Evolutionary conservation across 2,888 invertebrate genomes (phyloP), one percentile per base, ranked within the genome.

Genomic region (Melanophora roralis): DNA sequence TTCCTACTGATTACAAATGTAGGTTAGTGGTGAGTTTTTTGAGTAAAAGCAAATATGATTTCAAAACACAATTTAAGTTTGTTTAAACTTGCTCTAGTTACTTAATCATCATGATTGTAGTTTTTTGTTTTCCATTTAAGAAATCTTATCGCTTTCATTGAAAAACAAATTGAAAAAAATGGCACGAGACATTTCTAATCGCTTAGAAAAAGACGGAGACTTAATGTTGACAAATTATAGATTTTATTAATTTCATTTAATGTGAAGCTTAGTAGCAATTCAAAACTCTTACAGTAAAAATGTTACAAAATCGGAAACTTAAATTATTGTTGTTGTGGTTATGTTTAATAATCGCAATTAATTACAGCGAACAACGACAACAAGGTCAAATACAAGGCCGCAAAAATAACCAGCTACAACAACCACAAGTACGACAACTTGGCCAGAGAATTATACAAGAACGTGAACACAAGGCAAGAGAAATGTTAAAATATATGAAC

Each of bases 401-500:
- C 11, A 21, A 47, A 57, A 55, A 57, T 55, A 23, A 23, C 11
- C 76, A 38, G 14, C 49, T 49, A 23, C 47, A 40, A 69, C 73
- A 72, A 38, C 64, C 47, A 27, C 73, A 65, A 59, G 36, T 38
- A 21, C 43, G 65, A 23, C 76, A 79, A 32, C 59, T 64, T 21
- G 69, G 14, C 9, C 55, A 53, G 40, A 45, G 45, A 47, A 38
- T 59, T 34, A 57, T 53, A 34, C 51, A 69, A 49, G 73, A 81
- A 65, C 59, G 76, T 12, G 32, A 57, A 1, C 55, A 57, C 9
- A 83, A 83, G 49, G 69, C 83, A 2, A 74, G 67, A 38, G 82
- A 83, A 23, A 76, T 82, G 38, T 65, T 81, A 9, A 78, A 84
- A 53, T 89, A 85, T 53, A 86, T 89, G 85, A 86, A 89, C 45